These are phyloP conservation scores for Diorhabda elongata DNA, from an alignment of 1,140 invertebrate genomes.

Conservation along the genomic window DNA sequence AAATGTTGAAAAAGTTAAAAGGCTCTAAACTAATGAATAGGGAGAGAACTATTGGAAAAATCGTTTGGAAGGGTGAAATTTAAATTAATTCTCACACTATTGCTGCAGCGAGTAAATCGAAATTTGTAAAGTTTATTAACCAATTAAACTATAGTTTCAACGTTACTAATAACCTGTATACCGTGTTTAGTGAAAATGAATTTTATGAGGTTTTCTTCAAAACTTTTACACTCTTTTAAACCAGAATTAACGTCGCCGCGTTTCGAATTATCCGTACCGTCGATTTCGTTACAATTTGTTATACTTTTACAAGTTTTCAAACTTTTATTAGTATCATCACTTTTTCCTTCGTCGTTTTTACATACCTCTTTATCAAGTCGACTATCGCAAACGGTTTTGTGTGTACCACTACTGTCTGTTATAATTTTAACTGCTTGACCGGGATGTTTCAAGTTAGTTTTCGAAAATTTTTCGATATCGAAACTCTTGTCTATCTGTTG, in stretches of 20 bases:
- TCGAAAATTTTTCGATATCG: slow-evolving; percentile 41
- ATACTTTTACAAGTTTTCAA: slow-evolving; percentile 43
- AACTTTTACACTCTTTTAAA: slow-evolving; percentile 48
- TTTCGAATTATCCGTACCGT: slow-evolving; percentile 11
- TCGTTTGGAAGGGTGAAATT: no score
- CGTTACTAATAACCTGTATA: slow-evolving; percentile 70
- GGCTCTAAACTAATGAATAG: no score
- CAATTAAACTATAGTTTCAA: slow-evolving; percentile 64
- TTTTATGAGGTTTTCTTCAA: slow-evolving; percentile 63
- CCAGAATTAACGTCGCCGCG: slow-evolving; percentile 42
- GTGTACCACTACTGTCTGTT: slow-evolving; percentile 48
- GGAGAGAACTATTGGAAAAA: no score
- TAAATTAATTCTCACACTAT: no score
- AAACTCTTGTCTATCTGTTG: slow-evolving; percentile 34
- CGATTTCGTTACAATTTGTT: slow-evolving; percentile 42
- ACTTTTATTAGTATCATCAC: slow-evolving; percentile 27
- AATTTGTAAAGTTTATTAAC: no score
- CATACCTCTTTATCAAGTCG: slow-evolving; percentile 42
- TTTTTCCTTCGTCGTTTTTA: slow-evolving; percentile 26
- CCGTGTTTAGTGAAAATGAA: slow-evolving; percentile 69
- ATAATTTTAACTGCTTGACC: slow-evolving; percentile 55
- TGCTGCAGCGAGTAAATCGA: no score
- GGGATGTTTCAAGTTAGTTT: slow-evolving; percentile 46
- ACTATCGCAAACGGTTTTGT: slow-evolving; percentile 40
- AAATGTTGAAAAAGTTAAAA: no score